These are phyloP conservation scores for Myripristis murdjan DNA, from an alignment of 2,797 vertebrate genomes.

Conservation along the genomic window DNA sequence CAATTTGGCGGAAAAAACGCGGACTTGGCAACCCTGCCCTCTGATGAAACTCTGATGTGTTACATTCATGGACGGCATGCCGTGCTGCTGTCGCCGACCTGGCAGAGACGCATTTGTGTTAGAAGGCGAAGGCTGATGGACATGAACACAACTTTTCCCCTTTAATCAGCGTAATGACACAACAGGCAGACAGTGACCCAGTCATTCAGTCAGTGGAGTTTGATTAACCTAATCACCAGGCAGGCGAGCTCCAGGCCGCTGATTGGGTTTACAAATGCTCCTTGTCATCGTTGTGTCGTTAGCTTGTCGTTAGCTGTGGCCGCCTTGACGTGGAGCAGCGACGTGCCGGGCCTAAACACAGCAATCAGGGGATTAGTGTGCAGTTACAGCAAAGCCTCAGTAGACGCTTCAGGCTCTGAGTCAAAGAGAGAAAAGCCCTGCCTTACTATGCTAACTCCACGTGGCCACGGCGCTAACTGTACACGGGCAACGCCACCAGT, in stretches of 20 bases:
- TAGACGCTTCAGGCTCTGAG: constrained; percentile 68
- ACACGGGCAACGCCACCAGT: constrained; percentile 64
- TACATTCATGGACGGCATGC: constrained; percentile 14
- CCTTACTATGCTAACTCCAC: constrained; percentile 51
- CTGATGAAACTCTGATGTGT: neutral
- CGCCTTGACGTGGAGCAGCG: constrained; percentile 78
- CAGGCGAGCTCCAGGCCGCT: constrained; percentile 70
- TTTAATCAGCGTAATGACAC: constrained; percentile 82
- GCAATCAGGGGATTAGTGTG: constrained; percentile 83
- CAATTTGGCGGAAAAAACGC: too few relatives aligned
- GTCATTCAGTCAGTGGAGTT: constrained; percentile 74
- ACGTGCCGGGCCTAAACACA: constrained; percentile 79
- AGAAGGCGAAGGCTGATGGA: constrained; percentile 43
- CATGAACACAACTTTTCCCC: constrained; percentile 56
- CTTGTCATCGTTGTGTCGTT: constrained; percentile 83
- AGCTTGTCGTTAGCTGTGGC: constrained; percentile 78
- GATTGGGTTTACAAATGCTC: constrained; percentile 82
- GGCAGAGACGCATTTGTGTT: constrained; percentile 57
- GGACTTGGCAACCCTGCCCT: too few relatives aligned
- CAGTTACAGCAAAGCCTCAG: constrained; percentile 75
- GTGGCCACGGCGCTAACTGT: constrained; percentile 67
- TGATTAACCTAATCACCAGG: constrained; percentile 82
- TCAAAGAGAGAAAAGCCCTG: constrained; percentile 66
- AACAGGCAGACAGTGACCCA: constrained; percentile 70
- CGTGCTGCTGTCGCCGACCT: constrained; percentile 58